Conservation (phyloP, 92 coral and sea anemone genomes). For the Blastomussa wellsi region DNA sequence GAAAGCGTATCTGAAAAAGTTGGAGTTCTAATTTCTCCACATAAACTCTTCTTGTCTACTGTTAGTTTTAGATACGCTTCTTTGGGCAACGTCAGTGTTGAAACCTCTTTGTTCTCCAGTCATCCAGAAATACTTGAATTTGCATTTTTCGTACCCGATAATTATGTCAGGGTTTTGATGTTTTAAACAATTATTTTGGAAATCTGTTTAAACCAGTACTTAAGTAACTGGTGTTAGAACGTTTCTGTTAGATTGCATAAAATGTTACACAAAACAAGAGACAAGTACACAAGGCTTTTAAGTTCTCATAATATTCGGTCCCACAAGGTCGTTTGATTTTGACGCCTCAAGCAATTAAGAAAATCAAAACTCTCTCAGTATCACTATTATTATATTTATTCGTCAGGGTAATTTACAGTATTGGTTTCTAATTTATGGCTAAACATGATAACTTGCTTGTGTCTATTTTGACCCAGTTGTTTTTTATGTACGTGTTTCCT, state of each 20-base stretch:
- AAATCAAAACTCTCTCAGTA: neutral
- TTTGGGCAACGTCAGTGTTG: neutral
- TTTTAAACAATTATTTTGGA: neutral
- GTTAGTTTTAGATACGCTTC: neutral
- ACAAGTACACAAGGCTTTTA: neutral
- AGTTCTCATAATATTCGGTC: neutral
- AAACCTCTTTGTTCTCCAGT: neutral
- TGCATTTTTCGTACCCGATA: neutral
- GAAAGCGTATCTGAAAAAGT: neutral
- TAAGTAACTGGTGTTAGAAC: neutral
- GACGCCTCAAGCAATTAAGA: neutral
- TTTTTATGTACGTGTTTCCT: neutral
- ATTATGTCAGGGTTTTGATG: neutral
- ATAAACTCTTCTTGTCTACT: neutral
- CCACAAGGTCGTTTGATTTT: neutral
- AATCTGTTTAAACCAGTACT: neutral
- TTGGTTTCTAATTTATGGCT: neutral
- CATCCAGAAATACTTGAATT: neutral
- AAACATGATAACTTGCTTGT: neutral
- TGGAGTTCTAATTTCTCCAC: neutral
- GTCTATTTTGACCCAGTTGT: neutral
- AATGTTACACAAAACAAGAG: neutral
- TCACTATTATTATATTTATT: neutral
- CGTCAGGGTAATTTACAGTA: neutral
- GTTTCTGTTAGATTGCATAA: neutral